phyloP scores from a whole-genome alignment of 2,113 vertebrate species.

The Labrus mixtus region DNA sequence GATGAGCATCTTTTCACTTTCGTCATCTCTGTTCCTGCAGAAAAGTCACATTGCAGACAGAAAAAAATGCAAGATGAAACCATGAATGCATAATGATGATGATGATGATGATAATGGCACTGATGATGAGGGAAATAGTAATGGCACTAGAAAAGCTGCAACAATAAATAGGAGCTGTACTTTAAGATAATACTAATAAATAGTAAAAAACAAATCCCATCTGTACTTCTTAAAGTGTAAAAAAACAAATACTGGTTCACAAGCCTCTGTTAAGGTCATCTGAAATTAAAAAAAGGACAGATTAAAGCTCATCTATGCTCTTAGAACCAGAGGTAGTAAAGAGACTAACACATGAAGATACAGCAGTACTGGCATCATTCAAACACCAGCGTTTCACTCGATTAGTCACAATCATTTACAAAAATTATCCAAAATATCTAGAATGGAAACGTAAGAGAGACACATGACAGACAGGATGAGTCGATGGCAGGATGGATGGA shows the following conservation, averaged over 20 bases:
- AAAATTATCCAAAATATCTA: constrained; percentile 42
- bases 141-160: constrained; percentile 30
- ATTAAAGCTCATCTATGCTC: constrained; percentile 57
- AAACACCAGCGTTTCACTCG: constrained; percentile 20
- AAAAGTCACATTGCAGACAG: constrained; percentile 31
- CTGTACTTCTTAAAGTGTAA: constrained; percentile 31
- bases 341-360: constrained; percentile 52
- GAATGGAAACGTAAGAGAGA: constrained; percentile 43
- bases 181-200: constrained; percentile 71
- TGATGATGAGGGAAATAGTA: constrained; percentile 26
- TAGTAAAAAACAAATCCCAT: constrained; percentile 52
- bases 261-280: neutral
- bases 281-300: constrained; percentile 8
- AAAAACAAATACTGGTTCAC: constrained; percentile 17
- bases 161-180: constrained; percentile 75
- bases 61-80: constrained; percentile 22
- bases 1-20: constrained; percentile 22
- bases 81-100: constrained; percentile 28
- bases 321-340: constrained; percentile 78
- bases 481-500: constrained; percentile 58
- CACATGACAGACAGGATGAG: constrained; percentile 61
- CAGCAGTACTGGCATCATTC: constrained; percentile 31
- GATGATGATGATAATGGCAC: constrained; percentile 45
- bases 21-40: constrained; percentile 31
- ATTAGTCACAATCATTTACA: constrained; percentile 61